Evolutionary conservation across 2,113 vertebrate species (phyloP).

Genomic region (Hippolais icterina): DNA sequence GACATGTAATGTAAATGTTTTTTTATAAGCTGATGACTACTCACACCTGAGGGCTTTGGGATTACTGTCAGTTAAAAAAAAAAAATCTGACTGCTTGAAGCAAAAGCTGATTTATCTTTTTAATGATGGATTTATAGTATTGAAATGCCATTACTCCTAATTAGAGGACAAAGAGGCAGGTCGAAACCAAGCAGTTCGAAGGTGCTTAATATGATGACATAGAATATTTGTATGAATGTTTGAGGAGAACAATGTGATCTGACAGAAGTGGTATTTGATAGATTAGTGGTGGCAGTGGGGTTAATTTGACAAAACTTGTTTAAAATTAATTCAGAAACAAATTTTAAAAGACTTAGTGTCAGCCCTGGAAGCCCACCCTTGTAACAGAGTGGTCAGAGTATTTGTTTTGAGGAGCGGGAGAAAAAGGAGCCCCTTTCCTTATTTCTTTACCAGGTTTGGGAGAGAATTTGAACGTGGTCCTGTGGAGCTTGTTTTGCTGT

Average conservation of each 20-base stretch:
- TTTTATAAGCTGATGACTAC: neutral
- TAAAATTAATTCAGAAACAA: neutral
- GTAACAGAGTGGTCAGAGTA: neutral
- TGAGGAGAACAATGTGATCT: neutral
- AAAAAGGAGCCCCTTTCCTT: neutral
- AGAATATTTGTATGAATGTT: neutral
- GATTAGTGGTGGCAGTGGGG: neutral
- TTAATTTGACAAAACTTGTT: neutral
- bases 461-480: neutral
- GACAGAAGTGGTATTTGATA: neutral
- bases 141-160: neutral
- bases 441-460: neutral
- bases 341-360: neutral
- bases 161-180: neutral
- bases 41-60: neutral
- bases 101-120: neutral
- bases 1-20: accelerated
- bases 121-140: neutral
- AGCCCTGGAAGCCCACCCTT: neutral
- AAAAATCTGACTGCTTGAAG: neutral
- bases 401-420: neutral
- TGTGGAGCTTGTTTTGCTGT: neutral
- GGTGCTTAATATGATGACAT: neutral
- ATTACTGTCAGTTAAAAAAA: neutral
- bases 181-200: neutral